Evolutionary conservation across 2,797 vertebrate species (phyloP), one percentile per base, ranked within the genome.

Genomic region (Macrochelys suwanniensis): DNA sequence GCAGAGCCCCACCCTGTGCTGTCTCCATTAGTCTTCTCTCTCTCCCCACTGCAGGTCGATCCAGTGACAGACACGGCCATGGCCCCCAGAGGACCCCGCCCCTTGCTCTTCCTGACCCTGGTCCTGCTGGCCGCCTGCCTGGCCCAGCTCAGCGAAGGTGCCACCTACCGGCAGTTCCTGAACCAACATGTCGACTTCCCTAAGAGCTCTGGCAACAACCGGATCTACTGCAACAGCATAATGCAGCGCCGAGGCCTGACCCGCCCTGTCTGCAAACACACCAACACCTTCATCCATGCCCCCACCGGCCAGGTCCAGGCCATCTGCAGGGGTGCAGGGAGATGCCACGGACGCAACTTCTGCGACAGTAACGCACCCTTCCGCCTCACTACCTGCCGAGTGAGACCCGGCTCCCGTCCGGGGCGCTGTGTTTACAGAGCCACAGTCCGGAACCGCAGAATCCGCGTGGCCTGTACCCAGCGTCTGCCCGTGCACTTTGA

Each of bases 91-190:
- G n/a, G n/a, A 37, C 98, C 47, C 94, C 99, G 89, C 97, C 97
- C 82, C 99, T 99, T 97, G 98, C 97, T 23, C 96, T 94, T 12
- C 95, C 97, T 50, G 98, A 98, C 85, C 97, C 97, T 45, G 97
- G 95, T 97, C 65, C 99, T 97, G 42, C 98, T 99, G 86, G 98
- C 98, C 19, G 94, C 97, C 97, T 99, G 98, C 96, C 98, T 71
- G 65, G 65, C 65, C 65, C 65, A 71, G 19, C n/a, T 68, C 17
- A 37, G n/a, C 5, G n/a, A 71, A 71, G n/a, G 65, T 3, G 65
- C 19, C 65, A 71, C 4, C 65, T 95, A 96, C 87, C 92, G 93
- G 1, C 25, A 91, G 25, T 97, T 97, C 84, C 61, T 95, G 84
- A 25, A 21, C 42, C 94, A 96, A n/a, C 97, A 97, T 0, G 85